A percentile compares a stretch with the other conserved stretches of the same genome.
Evolutionary conservation across 1,140 invertebrate genomes (phyloP).

Genomic region (Aphelinus atriplicis): DNA sequence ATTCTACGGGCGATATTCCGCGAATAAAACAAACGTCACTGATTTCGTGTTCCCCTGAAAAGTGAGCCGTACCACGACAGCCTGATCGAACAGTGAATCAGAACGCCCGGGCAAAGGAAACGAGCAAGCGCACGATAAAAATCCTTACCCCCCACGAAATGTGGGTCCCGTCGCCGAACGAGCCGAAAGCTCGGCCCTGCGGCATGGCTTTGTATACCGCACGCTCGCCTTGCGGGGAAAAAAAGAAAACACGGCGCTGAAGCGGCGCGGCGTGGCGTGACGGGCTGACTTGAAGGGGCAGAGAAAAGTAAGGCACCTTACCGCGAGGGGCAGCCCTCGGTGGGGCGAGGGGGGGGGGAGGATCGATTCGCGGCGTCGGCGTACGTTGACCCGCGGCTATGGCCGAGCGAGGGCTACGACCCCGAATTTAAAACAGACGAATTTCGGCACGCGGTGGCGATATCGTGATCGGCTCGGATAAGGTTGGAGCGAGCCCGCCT

Average conservation of each 20-base stretch:
- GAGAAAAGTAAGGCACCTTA: neutral
- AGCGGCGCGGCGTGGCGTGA: neutral
- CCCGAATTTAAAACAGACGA: too few relatives aligned
- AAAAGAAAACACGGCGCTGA: neutral
- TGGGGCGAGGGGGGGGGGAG: neutral
- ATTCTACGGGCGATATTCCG: too few relatives aligned
- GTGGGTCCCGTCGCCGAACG: neutral
- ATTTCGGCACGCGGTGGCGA: too few relatives aligned
- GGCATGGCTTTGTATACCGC: constrained; percentile 16
- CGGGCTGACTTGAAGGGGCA: too few relatives aligned
- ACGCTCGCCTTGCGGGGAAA: neutral
- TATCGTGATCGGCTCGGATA: too few relatives aligned
- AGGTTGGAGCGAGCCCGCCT: too few relatives aligned
- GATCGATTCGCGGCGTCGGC: constrained; percentile 46
- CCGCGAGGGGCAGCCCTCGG: neutral
- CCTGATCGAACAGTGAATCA: too few relatives aligned
- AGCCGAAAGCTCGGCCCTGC: neutral
- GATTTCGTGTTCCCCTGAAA: too few relatives aligned
- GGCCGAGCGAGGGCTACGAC: too few relatives aligned
- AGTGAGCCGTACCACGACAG: too few relatives aligned
- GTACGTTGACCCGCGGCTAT: constrained; percentile 41
- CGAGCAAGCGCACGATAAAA: neutral
- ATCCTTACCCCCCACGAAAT: neutral
- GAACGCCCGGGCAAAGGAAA: neutral
- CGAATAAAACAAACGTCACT: too few relatives aligned